A percentile compares a stretch with the other conserved stretches of the same genome.
Evolutionary conservation across 1,140 invertebrate genomes (phyloP).

Genomic region (Zaprionus kolodkinae): DNA sequence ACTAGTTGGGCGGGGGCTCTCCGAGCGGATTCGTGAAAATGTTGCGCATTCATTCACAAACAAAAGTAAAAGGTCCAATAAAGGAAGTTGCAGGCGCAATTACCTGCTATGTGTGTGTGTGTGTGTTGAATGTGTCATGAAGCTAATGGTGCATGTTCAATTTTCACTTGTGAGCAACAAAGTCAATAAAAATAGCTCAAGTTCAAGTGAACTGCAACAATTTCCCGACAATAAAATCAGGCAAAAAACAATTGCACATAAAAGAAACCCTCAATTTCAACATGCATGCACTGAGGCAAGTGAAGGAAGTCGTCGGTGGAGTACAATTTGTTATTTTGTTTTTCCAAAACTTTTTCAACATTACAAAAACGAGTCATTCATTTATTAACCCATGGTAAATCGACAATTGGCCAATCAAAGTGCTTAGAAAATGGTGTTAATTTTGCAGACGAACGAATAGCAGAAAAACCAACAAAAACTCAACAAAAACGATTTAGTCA

Average conservation of each 20-base stretch:
- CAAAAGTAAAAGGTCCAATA: conserved; percentile 49
- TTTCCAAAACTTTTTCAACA: conserved; percentile 10
- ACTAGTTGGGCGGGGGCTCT: conserved; percentile 49
- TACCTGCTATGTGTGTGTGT: background rate
- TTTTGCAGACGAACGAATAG: conserved; percentile 48
- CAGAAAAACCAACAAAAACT: conserved; percentile 30
- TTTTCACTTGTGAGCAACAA: background rate
- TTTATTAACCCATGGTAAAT: conserved; percentile 6
- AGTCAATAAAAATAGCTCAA: conserved; percentile 27
- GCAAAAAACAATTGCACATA: conserved; percentile 13
- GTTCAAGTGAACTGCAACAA: conserved; percentile 35
- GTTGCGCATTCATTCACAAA: conserved; percentile 60
- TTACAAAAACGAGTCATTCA: conserved; percentile 25
- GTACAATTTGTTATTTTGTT: conserved; percentile 22
- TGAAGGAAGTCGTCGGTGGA: conserved; percentile 9
- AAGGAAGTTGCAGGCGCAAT: conserved; percentile 39
- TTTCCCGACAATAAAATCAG: conserved; percentile 6
- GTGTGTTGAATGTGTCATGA: conserved; percentile 27
- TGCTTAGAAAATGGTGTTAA: conserved; percentile 62
- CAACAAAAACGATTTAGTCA: conserved; percentile 19
- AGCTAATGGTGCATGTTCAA: conserved; percentile 11
- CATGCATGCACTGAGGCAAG: background rate
- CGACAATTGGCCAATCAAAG: conserved; percentile 31
- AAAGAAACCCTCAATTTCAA: conserved; percentile 1
- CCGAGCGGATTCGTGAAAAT: conserved; percentile 34